phyloP scores from a whole-genome alignment of 2,113 vertebrate genomes.

The Coracopsis vasa region DNA sequence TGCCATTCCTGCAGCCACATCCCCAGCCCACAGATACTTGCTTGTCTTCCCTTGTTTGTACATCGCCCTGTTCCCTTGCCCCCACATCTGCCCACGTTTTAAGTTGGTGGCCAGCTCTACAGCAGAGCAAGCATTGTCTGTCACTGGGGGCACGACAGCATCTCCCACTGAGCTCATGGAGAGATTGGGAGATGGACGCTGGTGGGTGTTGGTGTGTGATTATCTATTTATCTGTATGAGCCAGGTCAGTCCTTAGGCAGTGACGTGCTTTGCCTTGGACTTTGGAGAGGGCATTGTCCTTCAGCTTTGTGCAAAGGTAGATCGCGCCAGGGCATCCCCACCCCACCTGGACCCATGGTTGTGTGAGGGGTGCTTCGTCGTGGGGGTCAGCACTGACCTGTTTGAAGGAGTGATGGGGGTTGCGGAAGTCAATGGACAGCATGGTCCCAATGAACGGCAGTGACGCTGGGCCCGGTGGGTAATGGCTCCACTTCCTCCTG shows the following conservation, averaged over 20 bases:
- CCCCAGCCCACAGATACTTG: background rate
- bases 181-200: background rate
- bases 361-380: accelerated
- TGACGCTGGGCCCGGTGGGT: conserved; percentile 49
- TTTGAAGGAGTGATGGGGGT: background rate
- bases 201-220: accelerated
- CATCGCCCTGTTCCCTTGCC: background rate
- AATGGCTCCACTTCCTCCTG: conserved; percentile 17
- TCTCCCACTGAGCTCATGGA: background rate
- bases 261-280: background rate
- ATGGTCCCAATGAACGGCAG: conserved; percentile 69
- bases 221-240: accelerated
- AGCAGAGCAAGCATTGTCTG: background rate
- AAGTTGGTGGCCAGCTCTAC: background rate
- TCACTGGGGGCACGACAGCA: background rate
- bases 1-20: background rate
- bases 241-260: background rate
- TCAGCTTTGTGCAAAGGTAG: background rate
- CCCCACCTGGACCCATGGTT: accelerated
- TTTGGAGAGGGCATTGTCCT: background rate
- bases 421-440: conserved; percentile 15
- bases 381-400: conserved; percentile 6
- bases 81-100: accelerated
- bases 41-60: background rate
- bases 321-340: background rate